Base-by-base conservation (phyloP, 1,140 invertebrate genomes). In the Cotesia typhae region DNA sequence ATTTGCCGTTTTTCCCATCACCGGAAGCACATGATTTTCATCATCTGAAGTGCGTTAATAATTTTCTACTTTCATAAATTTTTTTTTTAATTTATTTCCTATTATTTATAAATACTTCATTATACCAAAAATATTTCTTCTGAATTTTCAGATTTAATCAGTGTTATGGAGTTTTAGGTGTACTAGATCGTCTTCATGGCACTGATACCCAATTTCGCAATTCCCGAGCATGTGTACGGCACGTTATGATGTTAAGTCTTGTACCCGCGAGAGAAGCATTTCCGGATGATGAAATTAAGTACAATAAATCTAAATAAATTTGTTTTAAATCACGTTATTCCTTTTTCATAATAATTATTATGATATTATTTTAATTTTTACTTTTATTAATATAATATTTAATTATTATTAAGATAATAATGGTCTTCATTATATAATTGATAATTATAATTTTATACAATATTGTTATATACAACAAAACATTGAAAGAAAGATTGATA, bases 1-100 rank as follows among this genome's bases (percentile, higher is more conserved):
- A 97, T 85, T 88, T 96, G 77, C 95, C 95, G 0, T 93, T 96
- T 78, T 92, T 96, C 78, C 93, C 94, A 5, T 95, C 94, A 35
- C 94, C 95, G n/a, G 94, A 96, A 85, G 92, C 93, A 1, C 95
- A 97, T 80, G 95, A 96, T 85, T 96, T 94, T 83, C 95, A 97
- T 85, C 95, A 97, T 84, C 86, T 94, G 52, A 95, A 95, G 94
- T 95, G 85, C 89, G 89, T 9, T 28, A 36, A 17, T 10, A 47
- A 55, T 76, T 57, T 2, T 60, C 67, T 52, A 6, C 52, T 28
- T 14, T 37, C 28, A 28, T 2, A 28, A 28, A 2, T 28, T 28
- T 28, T 28, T 28, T 28, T 28, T 28, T 28, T 28, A 28, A 28
- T 5, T 36, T 61, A 61, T 4, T 35, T 37, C 1, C 7, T 9